Evolutionary conservation across 2,113 vertebrate genomes (phyloP).

Genomic region (Anguilla japonica): DNA sequence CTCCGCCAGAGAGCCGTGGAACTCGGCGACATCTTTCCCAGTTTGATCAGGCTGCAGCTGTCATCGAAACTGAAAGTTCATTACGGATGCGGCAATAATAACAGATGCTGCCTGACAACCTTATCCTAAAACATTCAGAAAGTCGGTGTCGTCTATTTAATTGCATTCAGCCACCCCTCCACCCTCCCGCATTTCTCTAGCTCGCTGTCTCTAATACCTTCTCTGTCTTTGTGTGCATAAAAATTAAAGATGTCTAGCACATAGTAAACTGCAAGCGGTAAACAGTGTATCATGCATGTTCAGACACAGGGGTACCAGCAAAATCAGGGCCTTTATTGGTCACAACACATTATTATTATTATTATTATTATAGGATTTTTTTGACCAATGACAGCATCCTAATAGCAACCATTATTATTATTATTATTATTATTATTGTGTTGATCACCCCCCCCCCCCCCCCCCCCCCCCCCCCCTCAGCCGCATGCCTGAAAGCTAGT

Average conservation of each 20-base stretch:
- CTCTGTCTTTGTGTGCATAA: background rate
- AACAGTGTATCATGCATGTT: no score
- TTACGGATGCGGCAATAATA: background rate
- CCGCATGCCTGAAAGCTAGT: background rate
- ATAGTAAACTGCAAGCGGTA: no score
- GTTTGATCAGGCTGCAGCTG: background rate
- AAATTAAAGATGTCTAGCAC: no score
- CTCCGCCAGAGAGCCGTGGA: background rate
- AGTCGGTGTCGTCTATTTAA: background rate
- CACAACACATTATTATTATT: no score
- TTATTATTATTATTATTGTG: no score
- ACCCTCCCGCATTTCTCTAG: no score
- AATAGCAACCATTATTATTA: no score
- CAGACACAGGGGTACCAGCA: no score
- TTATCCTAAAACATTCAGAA: background rate
- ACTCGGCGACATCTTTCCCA: background rate
- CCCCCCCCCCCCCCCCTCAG: background rate
- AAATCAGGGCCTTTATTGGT: no score
- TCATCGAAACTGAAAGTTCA: conserved; percentile 11
- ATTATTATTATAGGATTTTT: no score
- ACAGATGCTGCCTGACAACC: background rate
- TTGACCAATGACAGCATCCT: no score
- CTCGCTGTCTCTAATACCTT: background rate
- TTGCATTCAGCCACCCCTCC: background rate
- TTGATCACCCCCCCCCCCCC: background rate